phyloP scores from a whole-genome alignment of 2,888 invertebrate species.

The Metopia argyrocephala region DNA sequence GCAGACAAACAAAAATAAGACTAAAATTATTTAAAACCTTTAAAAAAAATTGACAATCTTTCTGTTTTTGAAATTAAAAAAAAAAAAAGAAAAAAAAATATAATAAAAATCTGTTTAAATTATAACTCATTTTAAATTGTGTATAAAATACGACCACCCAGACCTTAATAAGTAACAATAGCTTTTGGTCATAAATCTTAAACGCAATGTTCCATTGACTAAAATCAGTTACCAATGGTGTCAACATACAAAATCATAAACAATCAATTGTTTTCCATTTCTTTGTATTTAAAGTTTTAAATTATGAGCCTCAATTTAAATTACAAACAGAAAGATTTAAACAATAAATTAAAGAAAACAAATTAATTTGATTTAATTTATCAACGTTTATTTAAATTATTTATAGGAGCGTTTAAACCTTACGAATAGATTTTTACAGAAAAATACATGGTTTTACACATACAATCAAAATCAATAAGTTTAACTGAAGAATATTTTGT shows the following conservation, averaged over 20 bases:
- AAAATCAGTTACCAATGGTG: conserved; percentile 46
- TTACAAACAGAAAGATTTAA: neutral
- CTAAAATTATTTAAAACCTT: conserved; percentile 32
- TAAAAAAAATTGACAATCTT: conserved; percentile 37
- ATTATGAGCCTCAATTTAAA: neutral
- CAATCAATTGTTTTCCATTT: neutral
- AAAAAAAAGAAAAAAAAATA: neutral
- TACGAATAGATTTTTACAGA: conserved; percentile 8
- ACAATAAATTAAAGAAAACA: conserved; percentile 31
- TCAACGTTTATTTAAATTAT: conserved; percentile 70
- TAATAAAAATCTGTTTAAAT: conserved; percentile 8
- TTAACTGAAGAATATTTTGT: too few relatives aligned
- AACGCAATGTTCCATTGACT: conserved; percentile 32
- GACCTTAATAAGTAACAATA: neutral
- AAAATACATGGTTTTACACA: too few relatives aligned
- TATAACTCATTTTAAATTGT: conserved; percentile 1
- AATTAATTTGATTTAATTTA: conserved; percentile 73
- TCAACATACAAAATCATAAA: conserved; percentile 42
- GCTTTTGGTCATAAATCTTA: conserved; percentile 29
- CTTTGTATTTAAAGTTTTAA: neutral
- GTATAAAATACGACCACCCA: conserved; percentile 33
- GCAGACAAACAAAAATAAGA: neutral
- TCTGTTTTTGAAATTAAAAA: neutral
- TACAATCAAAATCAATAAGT: too few relatives aligned
- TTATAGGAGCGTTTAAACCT: neutral